Evolutionary conservation across 2,113 vertebrate genomes (phyloP).

Genomic region (Pachypanchax playfairii): DNA sequence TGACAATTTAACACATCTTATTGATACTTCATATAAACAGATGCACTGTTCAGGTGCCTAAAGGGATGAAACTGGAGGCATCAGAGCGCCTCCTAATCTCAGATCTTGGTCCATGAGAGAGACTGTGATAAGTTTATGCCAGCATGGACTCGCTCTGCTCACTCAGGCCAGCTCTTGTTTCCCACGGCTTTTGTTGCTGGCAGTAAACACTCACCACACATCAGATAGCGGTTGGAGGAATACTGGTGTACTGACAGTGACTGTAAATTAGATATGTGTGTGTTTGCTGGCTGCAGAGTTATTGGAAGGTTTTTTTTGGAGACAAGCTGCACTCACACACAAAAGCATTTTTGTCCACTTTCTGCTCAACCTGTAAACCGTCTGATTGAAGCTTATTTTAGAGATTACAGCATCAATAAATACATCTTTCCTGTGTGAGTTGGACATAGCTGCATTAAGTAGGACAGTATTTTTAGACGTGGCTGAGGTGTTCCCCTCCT

Average conservation of each 20-base stretch:
- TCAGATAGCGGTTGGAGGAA: slow-evolving; percentile 63
- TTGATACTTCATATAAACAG: slow-evolving; percentile 23
- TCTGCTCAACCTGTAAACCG: not conserved
- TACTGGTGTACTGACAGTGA: slow-evolving; percentile 55
- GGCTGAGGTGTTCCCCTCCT: slow-evolving; percentile 55
- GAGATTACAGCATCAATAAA: not conserved
- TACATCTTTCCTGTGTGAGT: slow-evolving; percentile 15
- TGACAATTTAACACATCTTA: not conserved
- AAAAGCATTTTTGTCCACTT: slow-evolving; percentile 13
- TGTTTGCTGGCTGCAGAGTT: slow-evolving; percentile 42
- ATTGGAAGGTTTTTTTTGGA: slow-evolving; percentile 44
- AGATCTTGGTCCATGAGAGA: slow-evolving; percentile 23
- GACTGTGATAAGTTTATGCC: slow-evolving; percentile 45
- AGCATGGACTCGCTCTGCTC: slow-evolving; percentile 29
- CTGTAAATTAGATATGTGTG: slow-evolving; percentile 65
- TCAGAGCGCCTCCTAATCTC: slow-evolving; percentile 23
- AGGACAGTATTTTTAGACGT: slow-evolving; percentile 78
- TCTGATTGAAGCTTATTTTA: slow-evolving; percentile 4
- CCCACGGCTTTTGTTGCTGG: slow-evolving; percentile 52
- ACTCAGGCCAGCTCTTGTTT: slow-evolving; percentile 57
- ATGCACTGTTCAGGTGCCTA: slow-evolving; percentile 24
- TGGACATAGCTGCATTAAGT: slow-evolving; percentile 48
- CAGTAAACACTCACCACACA: slow-evolving; percentile 50
- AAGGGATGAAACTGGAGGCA: slow-evolving; percentile 10
- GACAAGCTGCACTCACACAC: slow-evolving; percentile 7